Base-by-base conservation (phyloP, 2,113 vertebrate species). In the Turnix velox region DNA sequence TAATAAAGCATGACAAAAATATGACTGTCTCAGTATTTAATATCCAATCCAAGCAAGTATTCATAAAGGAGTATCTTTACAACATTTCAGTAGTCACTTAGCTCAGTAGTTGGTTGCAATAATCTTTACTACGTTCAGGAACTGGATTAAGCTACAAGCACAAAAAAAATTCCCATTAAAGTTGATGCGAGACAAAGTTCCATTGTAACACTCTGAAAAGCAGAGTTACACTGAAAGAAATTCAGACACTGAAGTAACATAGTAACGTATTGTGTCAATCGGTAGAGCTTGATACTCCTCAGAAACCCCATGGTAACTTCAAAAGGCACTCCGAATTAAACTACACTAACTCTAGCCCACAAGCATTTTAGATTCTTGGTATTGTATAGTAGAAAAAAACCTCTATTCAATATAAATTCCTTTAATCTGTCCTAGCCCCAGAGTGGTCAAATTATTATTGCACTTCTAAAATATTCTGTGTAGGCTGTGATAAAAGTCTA, bases 11-110 rank as follows among this genome's bases (percentile, higher is more conserved):
- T 46, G 92, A 89, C 81, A 97, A 94, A 96, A 97, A 96, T 82
- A 91, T 63, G 59, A 71, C 86, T 87, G 72, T 96, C 93, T 96
- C 52, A 40, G 76, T 84, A 89, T 91, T 92, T 89, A 86, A 91
- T 95, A 97, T 93, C 88, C 97, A 96, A 94, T 95, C 93, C 94
- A 92, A 96, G 92, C 62, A 81, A 67, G 43, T 89, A 79, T 92
- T 95, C 80, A 84, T 96, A 97, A 92, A 52, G 76, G 84, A 95
- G 37, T 84, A 84, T 74, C 88, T 81, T 77, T 67, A 92, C 55
- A 89, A n/a, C 85, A 55, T 87, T 90, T 96, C 90, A 96, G 90
- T 83, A 95, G 95, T 84, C 81, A 91, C 72, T 73, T 90, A 95
- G 91, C 90, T 82, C 73, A 69, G 87, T 62, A 95, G 45, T 51